phyloP scores from a whole-genome alignment of 2,888 invertebrate genomes.

The Lamproptera curius region DNA sequence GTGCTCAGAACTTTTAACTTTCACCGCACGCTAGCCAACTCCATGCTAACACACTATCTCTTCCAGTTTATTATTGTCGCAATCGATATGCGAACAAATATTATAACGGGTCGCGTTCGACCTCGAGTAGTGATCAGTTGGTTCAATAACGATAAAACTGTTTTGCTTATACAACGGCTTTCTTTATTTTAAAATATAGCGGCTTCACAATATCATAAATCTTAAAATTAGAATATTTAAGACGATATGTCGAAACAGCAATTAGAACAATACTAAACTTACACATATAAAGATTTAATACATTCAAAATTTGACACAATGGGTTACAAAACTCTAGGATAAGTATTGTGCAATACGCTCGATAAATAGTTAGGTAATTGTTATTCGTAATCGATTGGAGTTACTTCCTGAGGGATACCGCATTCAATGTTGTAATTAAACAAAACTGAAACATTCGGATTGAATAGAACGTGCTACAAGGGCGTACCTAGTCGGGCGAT shows the following conservation, averaged over 20 bases:
- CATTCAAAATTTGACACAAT: conserved; percentile 69
- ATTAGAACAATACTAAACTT: conserved; percentile 72
- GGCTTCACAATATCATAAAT: conserved; percentile 73
- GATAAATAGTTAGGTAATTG: conserved; percentile 49
- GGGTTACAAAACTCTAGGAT: conserved; percentile 62
- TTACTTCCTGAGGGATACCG: conserved; percentile 76
- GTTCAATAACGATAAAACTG: conserved; percentile 70
- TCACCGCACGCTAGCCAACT: conserved; percentile 65
- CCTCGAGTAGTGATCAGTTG: conserved; percentile 61
- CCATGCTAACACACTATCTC: conserved; percentile 70
- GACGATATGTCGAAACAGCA: conserved; percentile 76
- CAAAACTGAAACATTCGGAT: conserved; percentile 39
- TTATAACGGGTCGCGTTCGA: conserved; percentile 55
- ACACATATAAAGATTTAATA: conserved; percentile 53
- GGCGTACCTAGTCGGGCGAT: conserved; percentile 75
- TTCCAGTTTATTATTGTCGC: conserved; percentile 71
- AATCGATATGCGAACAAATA: conserved; percentile 67
- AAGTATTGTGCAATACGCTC: conserved; percentile 50
- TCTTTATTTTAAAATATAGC: conserved; percentile 78
- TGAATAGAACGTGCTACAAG: conserved; percentile 63
- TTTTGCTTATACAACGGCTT: conserved; percentile 76
- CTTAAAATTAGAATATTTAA: conserved; percentile 68
- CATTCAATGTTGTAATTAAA: conserved; percentile 45
- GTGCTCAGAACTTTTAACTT: conserved; percentile 36
- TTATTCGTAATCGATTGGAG: conserved; percentile 57